Evolutionary conservation across 2,113 vertebrate genomes (phyloP), one percentile per base, ranked within the genome.

Genomic region (Fregetta grallaria): DNA sequence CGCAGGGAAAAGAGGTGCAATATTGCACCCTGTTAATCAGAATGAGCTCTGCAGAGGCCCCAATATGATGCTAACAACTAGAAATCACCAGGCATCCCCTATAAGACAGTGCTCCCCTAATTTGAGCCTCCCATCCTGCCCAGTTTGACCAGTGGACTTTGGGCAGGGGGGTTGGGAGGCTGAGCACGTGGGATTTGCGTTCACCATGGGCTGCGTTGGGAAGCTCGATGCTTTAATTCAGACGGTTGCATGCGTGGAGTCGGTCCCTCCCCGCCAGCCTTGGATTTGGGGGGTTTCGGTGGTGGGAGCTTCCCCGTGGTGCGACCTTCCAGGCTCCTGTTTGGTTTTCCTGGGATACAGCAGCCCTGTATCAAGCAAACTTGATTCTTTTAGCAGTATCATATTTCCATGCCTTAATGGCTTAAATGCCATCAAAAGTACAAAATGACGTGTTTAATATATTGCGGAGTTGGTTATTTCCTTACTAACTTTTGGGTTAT

Each of bases 191-290:
- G 34, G 26, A 3, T 42, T 61, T 55, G 34, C 11, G 1, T 38
- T 44, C 12, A 3, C 62, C 2, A 0, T 1, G 30, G 34, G 77
- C 36, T 20, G 15, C 1, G 2, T 1, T 40, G 78, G 45, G 72
- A 53, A 32, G 26, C 40, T 7, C 56, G 7, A 6, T 4, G 66
- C 65, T 88, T 53, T 27, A 12, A 36, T 2, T 10, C 6, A 4
- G 53, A 16, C 0, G 11, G 59, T 32, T 26, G 12, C 13, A 9
- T 0, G 2, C 1, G 4, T 21, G 45, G 50, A 50, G 32, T 14
- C 1, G 4, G 32, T 66, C 50, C 3, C 6, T 17, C 30, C 42
- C 40, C 3, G 38, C 38, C 38, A 10, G 38, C 38, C 42, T 42
- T 14, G 0, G 32, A 27, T 58, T 30, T 19, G 34, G 23, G 40